phyloP scores from a whole-genome alignment of 2,113 vertebrate species.

The Myrmecophaga tridactyla region DNA sequence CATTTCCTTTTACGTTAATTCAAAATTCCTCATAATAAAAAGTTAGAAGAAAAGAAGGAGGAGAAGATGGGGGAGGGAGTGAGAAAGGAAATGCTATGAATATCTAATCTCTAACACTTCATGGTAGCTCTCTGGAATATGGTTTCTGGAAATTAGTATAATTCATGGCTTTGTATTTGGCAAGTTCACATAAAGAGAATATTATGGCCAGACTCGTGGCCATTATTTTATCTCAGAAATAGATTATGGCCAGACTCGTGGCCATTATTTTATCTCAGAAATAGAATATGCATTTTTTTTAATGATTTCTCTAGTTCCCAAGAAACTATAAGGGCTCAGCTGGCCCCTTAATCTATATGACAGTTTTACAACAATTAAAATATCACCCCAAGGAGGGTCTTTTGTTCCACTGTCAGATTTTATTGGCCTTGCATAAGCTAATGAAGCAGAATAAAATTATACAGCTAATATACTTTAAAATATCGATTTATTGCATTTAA shows the following conservation, averaged over 20 bases:
- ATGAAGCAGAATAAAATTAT: conserved; percentile 83
- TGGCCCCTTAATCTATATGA: conserved; percentile 82
- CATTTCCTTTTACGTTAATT: background rate
- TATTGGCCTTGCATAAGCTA: conserved; percentile 80
- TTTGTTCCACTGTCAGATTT: conserved; percentile 81
- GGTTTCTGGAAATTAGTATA: conserved; percentile 51
- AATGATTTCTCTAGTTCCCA: conserved; percentile 72
- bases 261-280: conserved; percentile 59
- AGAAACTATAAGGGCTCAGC: conserved; percentile 71
- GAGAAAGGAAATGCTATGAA: background rate
- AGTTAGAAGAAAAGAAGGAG: too few relatives aligned
- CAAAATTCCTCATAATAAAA: background rate
- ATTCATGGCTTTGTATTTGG: conserved; percentile 35
- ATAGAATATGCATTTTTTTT: conserved; percentile 60
- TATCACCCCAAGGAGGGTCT: conserved; percentile 78
- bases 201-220: conserved; percentile 32
- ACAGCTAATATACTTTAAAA: conserved; percentile 77
- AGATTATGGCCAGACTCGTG: conserved; percentile 20
- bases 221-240: conserved; percentile 58
- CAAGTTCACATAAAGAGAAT: conserved; percentile 60
- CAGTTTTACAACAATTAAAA: conserved; percentile 86
- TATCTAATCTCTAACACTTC: background rate
- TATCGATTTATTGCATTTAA: conserved; percentile 78
- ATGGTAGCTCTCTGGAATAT: conserved; percentile 27
- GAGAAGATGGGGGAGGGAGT: too few relatives aligned